Percentiles rank a stretch among this genome's conserved stretches.
These are phyloP conservation scores for Paguma larvata DNA, from an alignment of 2,797 vertebrate species.

Conservation along the genomic window DNA sequence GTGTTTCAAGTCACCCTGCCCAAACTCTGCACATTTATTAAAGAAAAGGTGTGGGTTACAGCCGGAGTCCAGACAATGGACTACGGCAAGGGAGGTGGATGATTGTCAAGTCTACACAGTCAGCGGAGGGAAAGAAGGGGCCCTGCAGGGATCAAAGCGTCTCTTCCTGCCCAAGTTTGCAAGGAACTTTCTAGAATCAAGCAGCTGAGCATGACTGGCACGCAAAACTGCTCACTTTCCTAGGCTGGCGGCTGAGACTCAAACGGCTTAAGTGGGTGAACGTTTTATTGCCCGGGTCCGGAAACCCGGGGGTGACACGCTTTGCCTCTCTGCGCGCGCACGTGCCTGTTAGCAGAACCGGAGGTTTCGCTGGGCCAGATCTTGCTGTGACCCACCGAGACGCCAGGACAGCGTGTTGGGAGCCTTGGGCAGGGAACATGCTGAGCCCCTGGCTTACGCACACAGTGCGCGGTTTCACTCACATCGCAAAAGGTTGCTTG, in stretches of 20 bases:
- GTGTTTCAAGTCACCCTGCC: slow-evolving; percentile 54
- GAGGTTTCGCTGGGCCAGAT: background rate
- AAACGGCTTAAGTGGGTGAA: slow-evolving; percentile 48
- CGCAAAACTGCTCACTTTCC: slow-evolving; percentile 77
- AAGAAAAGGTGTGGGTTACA: slow-evolving; percentile 65
- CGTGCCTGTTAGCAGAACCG: background rate
- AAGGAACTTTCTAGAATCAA: slow-evolving; percentile 51
- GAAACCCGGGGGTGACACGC: slow-evolving; percentile 53
- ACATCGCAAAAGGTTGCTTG: slow-evolving; percentile 11
- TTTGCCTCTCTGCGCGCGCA: background rate
- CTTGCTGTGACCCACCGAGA: background rate
- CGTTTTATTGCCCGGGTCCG: slow-evolving; percentile 68
- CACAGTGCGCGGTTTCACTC: slow-evolving; percentile 5
- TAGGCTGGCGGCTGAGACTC: slow-evolving; percentile 59
- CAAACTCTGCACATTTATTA: slow-evolving; percentile 53
- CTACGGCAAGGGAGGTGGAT: background rate
- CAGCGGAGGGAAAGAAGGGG: background rate
- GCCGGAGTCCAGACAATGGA: slow-evolving; percentile 61
- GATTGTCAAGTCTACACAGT: background rate
- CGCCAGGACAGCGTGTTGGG: background rate
- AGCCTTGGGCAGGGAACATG: background rate
- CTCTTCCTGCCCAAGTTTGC: slow-evolving; percentile 41
- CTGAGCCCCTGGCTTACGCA: background rate
- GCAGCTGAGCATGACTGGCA: slow-evolving; percentile 59
- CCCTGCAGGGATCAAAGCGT: background rate